Base-by-base conservation (phyloP, 2,888 invertebrate species). In the Nycteola revayana region DNA sequence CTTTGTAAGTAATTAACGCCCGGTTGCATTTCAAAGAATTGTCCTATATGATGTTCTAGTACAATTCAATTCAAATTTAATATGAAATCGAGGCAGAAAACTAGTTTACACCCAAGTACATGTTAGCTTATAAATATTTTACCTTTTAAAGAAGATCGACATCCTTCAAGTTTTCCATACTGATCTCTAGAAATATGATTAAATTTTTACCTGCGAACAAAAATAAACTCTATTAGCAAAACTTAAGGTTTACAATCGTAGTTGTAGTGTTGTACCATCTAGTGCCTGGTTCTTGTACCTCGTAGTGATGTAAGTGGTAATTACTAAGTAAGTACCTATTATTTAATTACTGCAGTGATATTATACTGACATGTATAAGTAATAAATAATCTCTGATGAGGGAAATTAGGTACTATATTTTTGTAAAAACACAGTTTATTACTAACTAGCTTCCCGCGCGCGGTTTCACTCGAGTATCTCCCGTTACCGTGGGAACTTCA, bases 191-290 rank as follows among this genome's bases (percentile, higher is more conserved):
- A 51, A 56, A 51, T 25, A 32, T 9, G 32, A 17, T 23, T 17
- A 10, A 32, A 28, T n/a, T 8, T 7, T 53, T 65, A 66, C 64
- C 66, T 66, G 60, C 31, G 59, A 64, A 37, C 27, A 42, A 52
- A 58, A 57, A 60, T 7, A 40, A 28, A 36, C 53, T 31, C 23
- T 62, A 47, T 56, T 40, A 42, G 1, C 10, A 32, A 9, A 0
- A 0, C 0, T 3, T 49, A 59, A 23, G 33, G 37, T 40, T 14
- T 17, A 39, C 8, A 41, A 28, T 49, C 2, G 10, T 9, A 1
- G 14, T 27, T 31, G 9, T 21, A 26, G 4, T 1, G 14, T 34
- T 33, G 66, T 66, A 48, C 59, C 60, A 64, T 31, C 36, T 39
- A 28, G 65, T 67, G 46, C 53, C 66, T 60, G 53, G 47, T 23